Base-by-base conservation (phyloP, 2,888 invertebrate genomes). In the Lucinisca nassula region DNA sequence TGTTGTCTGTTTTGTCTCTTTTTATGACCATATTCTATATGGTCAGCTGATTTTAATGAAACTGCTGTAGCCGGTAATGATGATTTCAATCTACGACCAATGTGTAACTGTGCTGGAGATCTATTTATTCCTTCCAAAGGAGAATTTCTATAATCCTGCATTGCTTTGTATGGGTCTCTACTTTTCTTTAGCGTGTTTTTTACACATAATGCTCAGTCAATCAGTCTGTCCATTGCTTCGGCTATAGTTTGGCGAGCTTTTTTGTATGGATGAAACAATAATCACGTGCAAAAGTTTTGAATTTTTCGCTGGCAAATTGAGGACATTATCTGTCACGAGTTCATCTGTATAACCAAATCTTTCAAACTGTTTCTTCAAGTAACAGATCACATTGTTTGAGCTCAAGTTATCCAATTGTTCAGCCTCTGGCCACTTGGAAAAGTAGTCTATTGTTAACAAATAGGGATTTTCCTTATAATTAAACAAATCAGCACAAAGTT, bases 401-500 rank as follows among this genome's bases (percentile, higher is more conserved):
- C 79, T 82, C 10, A 75, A 27, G 37, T 82, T 67, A n/a, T 82
- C 82, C 1, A 89, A 51, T 73, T 81, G 80, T 14, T 55, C 85
- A 37, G 88, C 76, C 79, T 91, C 87, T 3, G 84, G 85, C 76
- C 76, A 89, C 40, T 86, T 85, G 8, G 82, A 82, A 38, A 79
- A 90, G 32, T 82, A 85, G 55, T 88, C 88, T 21, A 90, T 70
- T 51, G 84, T 84, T n/a, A 87, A 27, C 24, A 87, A 37, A 35
- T 88, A 88, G 38, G 86, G 67, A 17, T 84, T 17, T 17, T 80
- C 85, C 24, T 88, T 37, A 14, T 70, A 87, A 21, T 84, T 80
- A 77, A 86, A 90, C 37, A 91, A 72, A 73, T 85, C 89, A 55
- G 81, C 85, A n/a, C 84, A 86, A 21, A 91, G 24, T 61, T 85